These are phyloP conservation scores for Chrysopa pallens DNA, from an alignment of 1,140 invertebrate species.

Conservation along the genomic window DNA sequence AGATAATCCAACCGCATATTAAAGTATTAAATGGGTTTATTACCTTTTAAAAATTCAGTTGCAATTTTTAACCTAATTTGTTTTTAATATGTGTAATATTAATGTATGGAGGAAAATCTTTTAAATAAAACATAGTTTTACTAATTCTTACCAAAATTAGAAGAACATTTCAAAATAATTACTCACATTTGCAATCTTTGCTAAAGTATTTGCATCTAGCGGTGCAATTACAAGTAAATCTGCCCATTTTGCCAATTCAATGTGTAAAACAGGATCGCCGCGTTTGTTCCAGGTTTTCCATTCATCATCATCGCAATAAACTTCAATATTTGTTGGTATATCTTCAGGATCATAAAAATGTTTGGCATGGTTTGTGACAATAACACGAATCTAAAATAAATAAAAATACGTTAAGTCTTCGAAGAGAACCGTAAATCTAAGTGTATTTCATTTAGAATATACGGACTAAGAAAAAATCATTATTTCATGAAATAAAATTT, in stretches of 20 bases:
- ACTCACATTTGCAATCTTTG: conserved; percentile 67
- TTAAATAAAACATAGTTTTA: background rate
- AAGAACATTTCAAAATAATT: too few relatives aligned
- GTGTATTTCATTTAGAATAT: too few relatives aligned
- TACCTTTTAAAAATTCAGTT: too few relatives aligned
- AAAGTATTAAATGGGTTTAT: too few relatives aligned
- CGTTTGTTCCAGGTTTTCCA: conserved; percentile 81
- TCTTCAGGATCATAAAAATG: conserved; percentile 65
- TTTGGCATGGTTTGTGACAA: conserved; percentile 67
- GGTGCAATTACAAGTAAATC: conserved; percentile 88
- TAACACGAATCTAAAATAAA: conserved; percentile 46
- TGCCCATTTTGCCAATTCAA: conserved; percentile 92
- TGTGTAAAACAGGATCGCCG: conserved; percentile 92
- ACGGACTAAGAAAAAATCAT: too few relatives aligned
- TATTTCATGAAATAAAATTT: too few relatives aligned
- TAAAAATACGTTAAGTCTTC: too few relatives aligned
- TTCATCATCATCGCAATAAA: conserved; percentile 73
- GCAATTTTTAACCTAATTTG: conserved; percentile 1
- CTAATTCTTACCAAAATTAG: too few relatives aligned
- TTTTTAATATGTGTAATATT: background rate
- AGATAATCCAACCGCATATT: too few relatives aligned
- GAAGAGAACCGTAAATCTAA: too few relatives aligned
- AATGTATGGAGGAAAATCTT: background rate
- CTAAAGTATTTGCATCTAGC: conserved; percentile 90
- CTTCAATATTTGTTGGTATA: conserved; percentile 33